phyloP scores from a whole-genome alignment of 1,140 invertebrate species.

The Catajapyx aquilonaris region DNA sequence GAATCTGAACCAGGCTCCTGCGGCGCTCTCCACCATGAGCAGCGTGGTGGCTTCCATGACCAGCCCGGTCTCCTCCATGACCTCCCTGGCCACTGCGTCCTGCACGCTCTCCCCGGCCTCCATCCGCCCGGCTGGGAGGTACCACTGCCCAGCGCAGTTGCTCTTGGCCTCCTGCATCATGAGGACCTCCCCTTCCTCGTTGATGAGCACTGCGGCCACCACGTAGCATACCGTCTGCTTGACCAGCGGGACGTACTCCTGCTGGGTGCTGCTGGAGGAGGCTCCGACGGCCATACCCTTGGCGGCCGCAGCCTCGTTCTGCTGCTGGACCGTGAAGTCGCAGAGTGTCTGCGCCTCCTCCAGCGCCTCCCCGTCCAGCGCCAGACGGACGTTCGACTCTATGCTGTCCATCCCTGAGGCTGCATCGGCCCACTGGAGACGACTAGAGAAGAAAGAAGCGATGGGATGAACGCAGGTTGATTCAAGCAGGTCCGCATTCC shows the following conservation, averaged over 20 bases:
- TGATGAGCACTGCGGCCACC: slow-evolving; percentile 71
- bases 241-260: slow-evolving; percentile 58
- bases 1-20: slow-evolving; percentile 80
- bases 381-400: not conserved
- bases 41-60: slow-evolving; percentile 62
- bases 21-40: slow-evolving; percentile 64
- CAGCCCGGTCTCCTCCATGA: slow-evolving; percentile 88
- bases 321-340: slow-evolving; percentile 53
- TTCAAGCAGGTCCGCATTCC: too few relatives aligned
- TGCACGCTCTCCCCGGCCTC: slow-evolving; percentile 61
- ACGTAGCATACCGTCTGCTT: slow-evolving; percentile 78
- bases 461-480: too few relatives aligned
- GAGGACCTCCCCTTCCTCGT: slow-evolving; percentile 66
- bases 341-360: slow-evolving; percentile 35
- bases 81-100: slow-evolving; percentile 72
- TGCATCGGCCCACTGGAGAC: too few relatives aligned
- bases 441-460: too few relatives aligned
- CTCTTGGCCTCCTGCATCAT: slow-evolving; percentile 97
- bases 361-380: slow-evolving; percentile 20
- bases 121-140: slow-evolving; percentile 81
- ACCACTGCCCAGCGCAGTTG: slow-evolving; percentile 83
- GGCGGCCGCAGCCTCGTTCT: slow-evolving; percentile 55
- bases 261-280: slow-evolving; percentile 32
- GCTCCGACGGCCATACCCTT: slow-evolving; percentile 57
- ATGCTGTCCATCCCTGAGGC: not conserved